Conservation (phyloP, 2,797 vertebrate species). For the Sitta carolinensis region DNA sequence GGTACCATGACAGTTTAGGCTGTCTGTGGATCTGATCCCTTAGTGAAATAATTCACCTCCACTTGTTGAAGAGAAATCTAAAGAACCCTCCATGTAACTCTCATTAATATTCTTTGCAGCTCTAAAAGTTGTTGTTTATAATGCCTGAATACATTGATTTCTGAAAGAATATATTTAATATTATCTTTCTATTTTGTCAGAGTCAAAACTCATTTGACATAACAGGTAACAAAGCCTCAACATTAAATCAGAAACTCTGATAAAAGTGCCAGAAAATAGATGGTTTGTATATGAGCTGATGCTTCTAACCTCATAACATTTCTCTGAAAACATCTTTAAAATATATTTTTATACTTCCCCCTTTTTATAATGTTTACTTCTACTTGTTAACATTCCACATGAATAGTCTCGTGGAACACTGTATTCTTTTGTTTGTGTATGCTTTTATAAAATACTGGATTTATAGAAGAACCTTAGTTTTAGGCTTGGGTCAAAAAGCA, state of each 20-base stretch:
- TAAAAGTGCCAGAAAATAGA: not conserved
- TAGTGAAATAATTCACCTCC: not conserved
- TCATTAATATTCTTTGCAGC: not conserved
- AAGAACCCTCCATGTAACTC: not conserved
- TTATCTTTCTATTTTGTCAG: not conserved
- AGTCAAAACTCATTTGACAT: not conserved
- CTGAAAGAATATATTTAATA: not conserved
- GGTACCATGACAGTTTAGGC: not conserved
- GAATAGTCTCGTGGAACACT: not conserved
- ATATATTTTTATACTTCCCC: not conserved
- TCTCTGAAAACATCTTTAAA: not conserved
- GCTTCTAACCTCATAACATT: not conserved
- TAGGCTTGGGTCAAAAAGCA: not conserved
- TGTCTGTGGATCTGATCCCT: not conserved
- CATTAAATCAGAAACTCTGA: not conserved
- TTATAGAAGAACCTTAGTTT: not conserved
- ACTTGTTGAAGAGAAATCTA: not conserved
- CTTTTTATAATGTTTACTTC: not conserved
- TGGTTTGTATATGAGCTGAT: not conserved
- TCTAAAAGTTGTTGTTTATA: not conserved
- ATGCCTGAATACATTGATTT: not conserved
- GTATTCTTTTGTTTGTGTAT: not conserved
- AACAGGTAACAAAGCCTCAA: not conserved
- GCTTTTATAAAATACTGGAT: not conserved
- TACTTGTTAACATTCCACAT: not conserved